A percentile compares a stretch with the other conserved stretches of the same genome.
Conservation (phyloP, 2,113 vertebrate genomes). For the Fulmarus glacialis region DNA sequence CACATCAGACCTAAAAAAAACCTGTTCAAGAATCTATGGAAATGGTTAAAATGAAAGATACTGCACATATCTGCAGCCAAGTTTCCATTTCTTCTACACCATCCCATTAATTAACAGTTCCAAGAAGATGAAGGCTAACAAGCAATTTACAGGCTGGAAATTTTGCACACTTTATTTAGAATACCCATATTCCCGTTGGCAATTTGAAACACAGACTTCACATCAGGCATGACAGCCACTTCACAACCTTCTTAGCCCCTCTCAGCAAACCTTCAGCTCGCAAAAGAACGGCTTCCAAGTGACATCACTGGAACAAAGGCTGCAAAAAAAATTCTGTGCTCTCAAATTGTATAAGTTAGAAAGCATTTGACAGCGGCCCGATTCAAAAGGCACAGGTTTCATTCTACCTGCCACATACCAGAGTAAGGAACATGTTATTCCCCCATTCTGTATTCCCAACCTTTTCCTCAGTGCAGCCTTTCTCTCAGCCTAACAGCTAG, state of each 20-base stretch:
- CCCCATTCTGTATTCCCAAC: not conserved
- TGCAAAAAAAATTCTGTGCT: not conserved
- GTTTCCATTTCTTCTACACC: not conserved
- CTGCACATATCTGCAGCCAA: rapidly evolving
- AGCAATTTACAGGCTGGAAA: not conserved
- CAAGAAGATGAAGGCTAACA: not conserved
- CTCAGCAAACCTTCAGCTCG: not conserved
- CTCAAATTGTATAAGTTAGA: not conserved
- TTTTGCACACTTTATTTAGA: not conserved
- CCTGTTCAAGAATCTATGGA: not conserved
- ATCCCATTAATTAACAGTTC: not conserved
- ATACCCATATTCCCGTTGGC: not conserved
- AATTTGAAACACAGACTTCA: not conserved
- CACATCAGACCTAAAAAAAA: not conserved
- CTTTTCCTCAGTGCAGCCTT: not conserved
- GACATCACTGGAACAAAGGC: not conserved
- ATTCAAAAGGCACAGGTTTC: not conserved
- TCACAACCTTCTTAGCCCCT: not conserved
- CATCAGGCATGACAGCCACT: not conserved
- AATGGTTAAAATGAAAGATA: not conserved
- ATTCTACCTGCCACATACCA: not conserved
- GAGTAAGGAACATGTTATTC: not conserved
- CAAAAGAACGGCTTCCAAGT: not conserved
- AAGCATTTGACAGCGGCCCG: not conserved
- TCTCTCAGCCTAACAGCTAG: not conserved